Evolutionary conservation across 2,797 vertebrate genomes (phyloP).

Genomic region (Gymnothorax reevesii): DNA sequence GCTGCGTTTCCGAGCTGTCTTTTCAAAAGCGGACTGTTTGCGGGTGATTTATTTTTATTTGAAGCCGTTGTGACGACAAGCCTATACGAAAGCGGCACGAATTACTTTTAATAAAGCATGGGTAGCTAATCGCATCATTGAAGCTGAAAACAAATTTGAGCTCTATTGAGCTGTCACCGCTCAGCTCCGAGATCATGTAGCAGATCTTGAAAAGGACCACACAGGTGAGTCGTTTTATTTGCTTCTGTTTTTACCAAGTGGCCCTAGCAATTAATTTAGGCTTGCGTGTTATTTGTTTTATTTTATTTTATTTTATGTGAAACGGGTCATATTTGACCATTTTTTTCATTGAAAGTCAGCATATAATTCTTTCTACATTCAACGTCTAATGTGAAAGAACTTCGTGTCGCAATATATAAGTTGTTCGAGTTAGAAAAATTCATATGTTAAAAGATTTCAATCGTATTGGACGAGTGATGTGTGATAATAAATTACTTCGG

Average conservation of each 20-base stretch:
- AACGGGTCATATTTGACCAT: neutral
- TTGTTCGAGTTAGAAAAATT: too few species aligned
- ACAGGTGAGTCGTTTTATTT: conserved; percentile 1
- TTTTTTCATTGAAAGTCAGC: neutral
- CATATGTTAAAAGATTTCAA: too few species aligned
- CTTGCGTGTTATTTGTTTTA: neutral
- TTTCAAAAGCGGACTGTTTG: neutral
- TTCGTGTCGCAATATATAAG: too few species aligned
- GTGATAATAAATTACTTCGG: too few species aligned
- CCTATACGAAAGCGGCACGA: neutral
- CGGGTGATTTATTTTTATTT: neutral
- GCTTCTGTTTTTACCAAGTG: neutral
- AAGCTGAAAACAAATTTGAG: neutral
- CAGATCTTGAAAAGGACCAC: neutral
- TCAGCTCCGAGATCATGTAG: neutral
- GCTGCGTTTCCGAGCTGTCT: neutral
- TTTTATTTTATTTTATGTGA: neutral
- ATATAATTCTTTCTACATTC: too few species aligned
- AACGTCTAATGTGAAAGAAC: too few species aligned
- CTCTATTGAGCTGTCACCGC: neutral
- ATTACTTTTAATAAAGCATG: neutral
- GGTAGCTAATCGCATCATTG: neutral
- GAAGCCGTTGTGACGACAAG: neutral
- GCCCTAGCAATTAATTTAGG: neutral
- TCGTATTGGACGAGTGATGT: too few species aligned